A percentile compares a stretch with the other conserved stretches of the same genome.
phyloP scores from a whole-genome alignment of 2,888 invertebrate species.

The Heliconius ismenius region DNA sequence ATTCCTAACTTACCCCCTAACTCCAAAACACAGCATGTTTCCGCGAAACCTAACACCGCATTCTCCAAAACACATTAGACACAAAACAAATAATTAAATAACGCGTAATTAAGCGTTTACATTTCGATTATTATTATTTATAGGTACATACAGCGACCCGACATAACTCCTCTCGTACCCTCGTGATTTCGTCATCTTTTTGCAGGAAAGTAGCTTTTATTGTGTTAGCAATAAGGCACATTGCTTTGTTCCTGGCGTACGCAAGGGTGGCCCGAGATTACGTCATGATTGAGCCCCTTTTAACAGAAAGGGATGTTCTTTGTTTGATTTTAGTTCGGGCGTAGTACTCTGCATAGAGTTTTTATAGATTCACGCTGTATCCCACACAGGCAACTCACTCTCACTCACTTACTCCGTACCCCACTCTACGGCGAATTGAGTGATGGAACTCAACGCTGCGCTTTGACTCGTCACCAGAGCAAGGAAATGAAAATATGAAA shows the following conservation, averaged over 20 bases:
- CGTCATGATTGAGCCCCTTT: conserved; percentile 72
- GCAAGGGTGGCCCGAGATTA: conserved; percentile 63
- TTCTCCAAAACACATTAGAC: neutral
- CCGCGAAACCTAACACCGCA: neutral
- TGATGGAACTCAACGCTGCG: no score
- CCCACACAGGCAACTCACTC: no score
- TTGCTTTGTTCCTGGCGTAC: conserved; percentile 42
- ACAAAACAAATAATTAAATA: conserved; percentile 15
- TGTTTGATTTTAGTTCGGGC: conserved; percentile 51
- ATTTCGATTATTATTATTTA: conserved; percentile 29
- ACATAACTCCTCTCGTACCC: conserved; percentile 42
- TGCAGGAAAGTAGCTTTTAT: conserved; percentile 31
- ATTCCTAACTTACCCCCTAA: no score
- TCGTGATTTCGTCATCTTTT: conserved; percentile 56
- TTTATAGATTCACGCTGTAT: no score
- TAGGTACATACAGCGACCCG: conserved; percentile 8
- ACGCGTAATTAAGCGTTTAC: conserved; percentile 22
- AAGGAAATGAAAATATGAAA: no score
- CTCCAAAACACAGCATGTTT: no score
- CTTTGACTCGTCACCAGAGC: no score
- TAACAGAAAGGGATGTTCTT: conserved; percentile 55
- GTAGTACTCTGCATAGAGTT: neutral
- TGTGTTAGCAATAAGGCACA: conserved; percentile 42
- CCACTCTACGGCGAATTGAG: no score
- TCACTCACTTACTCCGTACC: no score